These are phyloP conservation scores for Drosophila auraria DNA, from an alignment of 1,140 invertebrate genomes.

Conservation along the genomic window DNA sequence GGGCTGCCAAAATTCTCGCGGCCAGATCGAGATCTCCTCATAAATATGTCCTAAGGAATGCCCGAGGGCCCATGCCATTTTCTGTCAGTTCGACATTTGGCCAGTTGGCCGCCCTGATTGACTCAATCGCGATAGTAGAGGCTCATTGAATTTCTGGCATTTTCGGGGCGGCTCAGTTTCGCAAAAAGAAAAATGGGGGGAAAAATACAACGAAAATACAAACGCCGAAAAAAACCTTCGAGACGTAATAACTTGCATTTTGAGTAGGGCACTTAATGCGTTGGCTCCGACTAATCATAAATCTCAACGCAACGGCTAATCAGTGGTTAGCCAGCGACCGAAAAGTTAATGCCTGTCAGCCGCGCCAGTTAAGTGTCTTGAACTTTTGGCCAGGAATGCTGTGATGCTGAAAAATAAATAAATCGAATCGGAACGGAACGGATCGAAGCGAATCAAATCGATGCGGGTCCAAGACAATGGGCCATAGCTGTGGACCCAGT, in stretches of 20 bases:
- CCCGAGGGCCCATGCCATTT: slow-evolving; percentile 31
- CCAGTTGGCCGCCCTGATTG: slow-evolving; percentile 60
- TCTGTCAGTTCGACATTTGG: slow-evolving; percentile 30
- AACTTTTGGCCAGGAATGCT: slow-evolving; percentile 78
- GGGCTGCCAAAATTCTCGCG: slow-evolving; percentile 21
- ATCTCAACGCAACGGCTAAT: slow-evolving; percentile 78
- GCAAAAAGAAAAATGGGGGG: slow-evolving; percentile 42
- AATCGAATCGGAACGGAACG: slow-evolving; percentile 56
- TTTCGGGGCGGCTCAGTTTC: slow-evolving; percentile 68
- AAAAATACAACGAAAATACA: slow-evolving; percentile 6
- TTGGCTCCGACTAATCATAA: slow-evolving; percentile 76
- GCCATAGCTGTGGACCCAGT: slow-evolving; percentile 2
- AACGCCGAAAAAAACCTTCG: slow-evolving; percentile 60
- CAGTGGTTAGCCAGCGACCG: slow-evolving; percentile 57
- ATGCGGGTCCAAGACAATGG: slow-evolving; percentile 47
- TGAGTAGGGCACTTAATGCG: slow-evolving; percentile 76
- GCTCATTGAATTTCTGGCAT: slow-evolving; percentile 81
- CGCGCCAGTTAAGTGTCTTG: slow-evolving; percentile 75
- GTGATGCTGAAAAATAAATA: slow-evolving; percentile 69
- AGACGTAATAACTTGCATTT: slow-evolving; percentile 81
- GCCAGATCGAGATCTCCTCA: slow-evolving; percentile 32
- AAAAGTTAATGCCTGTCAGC: slow-evolving; percentile 77
- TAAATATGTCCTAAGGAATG: slow-evolving; percentile 42
- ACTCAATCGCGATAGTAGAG: slow-evolving; percentile 60
- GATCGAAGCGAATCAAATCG: slow-evolving; percentile 30